Base-by-base conservation (phyloP, 2,888 invertebrate genomes). In the Calliopum simillimum region DNA sequence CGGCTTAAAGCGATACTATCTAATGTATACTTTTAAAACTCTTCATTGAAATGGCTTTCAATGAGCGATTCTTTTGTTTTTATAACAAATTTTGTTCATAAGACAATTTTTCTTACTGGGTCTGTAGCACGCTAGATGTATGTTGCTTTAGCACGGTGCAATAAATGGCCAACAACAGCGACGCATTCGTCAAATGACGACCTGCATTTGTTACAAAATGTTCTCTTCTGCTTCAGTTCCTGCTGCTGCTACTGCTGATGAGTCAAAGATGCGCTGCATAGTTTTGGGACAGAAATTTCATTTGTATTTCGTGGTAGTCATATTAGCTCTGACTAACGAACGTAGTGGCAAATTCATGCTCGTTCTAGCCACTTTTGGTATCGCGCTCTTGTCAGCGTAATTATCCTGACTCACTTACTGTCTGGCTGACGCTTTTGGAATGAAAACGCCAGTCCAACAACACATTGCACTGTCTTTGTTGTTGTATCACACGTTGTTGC, bases 261-360 rank as follows among this genome's bases (percentile, higher is more conserved):
- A 49, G 49, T 47, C 58, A 59, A 67, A 67, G 49, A 67, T 66
- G 56, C 44, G n/a, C 46, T 53, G 67, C 33, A 56, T 47, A 46
- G 43, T 67, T 67, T 67, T n/a, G 47, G 58, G 63, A 55, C 33
- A 41, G 33, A 44, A 47, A 56, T 63, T 44, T 41, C 69, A 63
- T 69, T 69, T 58, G 43, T 49, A 61, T 68, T 59, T 47, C 49
- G 33, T 14, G 58, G 25, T 11, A 19, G 19, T 21, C 23, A 13
- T 58, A 33, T 41, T 58, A 16, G 44, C 61, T 19, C 13, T 16
- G 16, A 58, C 61, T 67, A 67, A 47, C 67, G 59, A 67, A 59
- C 23, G 25, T 13, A 56, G 19, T 13, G n/a, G 21, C 25, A 53
- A 63, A 46, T 25, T 21, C 25, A 12, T 49, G 14, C 49, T 21